phyloP scores from a whole-genome alignment of 1,140 invertebrate species.

The Tetragnatha versicolor region DNA sequence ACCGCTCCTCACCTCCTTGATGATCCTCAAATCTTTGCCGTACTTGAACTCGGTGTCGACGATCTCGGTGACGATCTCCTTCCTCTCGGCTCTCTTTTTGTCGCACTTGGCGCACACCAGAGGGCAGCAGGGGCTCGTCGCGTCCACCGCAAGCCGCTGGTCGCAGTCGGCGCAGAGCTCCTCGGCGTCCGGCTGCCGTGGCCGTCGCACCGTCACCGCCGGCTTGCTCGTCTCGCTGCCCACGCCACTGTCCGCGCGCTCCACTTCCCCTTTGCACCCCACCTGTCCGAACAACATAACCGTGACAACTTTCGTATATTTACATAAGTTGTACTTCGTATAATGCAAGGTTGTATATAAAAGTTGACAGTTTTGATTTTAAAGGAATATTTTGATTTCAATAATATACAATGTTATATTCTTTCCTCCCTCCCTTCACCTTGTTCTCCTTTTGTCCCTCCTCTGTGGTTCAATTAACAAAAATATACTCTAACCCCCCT shows the following conservation, averaged over 20 bases:
- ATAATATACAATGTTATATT: too few relatives aligned
- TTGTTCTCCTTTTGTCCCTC: too few relatives aligned
- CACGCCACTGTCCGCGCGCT: constrained; percentile 91
- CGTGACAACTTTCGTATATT: too few relatives aligned
- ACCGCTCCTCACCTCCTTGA: constrained; percentile 67
- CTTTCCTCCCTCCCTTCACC: too few relatives aligned
- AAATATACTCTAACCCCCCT: too few relatives aligned
- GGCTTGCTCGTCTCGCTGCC: constrained; percentile 90
- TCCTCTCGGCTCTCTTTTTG: constrained; percentile 85
- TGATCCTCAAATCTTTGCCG: constrained; percentile 87
- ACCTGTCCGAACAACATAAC: neutral
- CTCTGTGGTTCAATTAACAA: too few relatives aligned
- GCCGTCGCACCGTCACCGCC: constrained; percentile 60
- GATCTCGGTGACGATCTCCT: constrained; percentile 94
- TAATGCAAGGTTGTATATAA: too few relatives aligned
- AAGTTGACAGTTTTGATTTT: too few relatives aligned
- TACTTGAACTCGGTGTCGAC: constrained; percentile 97
- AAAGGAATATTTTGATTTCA: too few relatives aligned
- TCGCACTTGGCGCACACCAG: constrained; percentile 83
- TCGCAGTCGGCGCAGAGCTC: constrained; percentile 75
- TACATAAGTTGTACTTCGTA: too few relatives aligned
- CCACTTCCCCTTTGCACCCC: constrained; percentile 69
- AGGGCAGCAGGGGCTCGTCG: constrained; percentile 40
- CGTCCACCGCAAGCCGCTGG: constrained; percentile 17
- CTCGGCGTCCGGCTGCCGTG: constrained; percentile 36